Evolutionary conservation across 1,140 invertebrate species (phyloP).

Genomic region (Fopius arisanus): DNA sequence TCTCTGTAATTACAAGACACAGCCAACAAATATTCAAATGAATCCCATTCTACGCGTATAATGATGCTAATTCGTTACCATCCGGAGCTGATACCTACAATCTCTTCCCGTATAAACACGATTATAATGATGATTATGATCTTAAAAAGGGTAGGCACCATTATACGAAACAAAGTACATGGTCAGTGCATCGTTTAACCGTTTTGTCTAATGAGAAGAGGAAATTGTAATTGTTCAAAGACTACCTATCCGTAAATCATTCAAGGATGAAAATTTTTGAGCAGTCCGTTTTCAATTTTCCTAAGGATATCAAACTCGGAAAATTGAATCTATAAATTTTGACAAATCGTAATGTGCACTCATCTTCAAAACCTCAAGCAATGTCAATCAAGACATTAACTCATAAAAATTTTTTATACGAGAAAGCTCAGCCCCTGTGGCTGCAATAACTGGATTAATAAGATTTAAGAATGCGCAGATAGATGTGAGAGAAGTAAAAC

Average conservation of each 20-base stretch:
- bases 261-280: not conserved
- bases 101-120: not conserved
- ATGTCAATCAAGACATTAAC: no score
- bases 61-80: not conserved
- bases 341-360: no score
- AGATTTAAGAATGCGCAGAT: not conserved
- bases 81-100: not conserved
- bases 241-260: no score
- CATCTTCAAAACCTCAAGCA: no score
- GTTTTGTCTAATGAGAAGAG: not conserved
- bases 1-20: not conserved
- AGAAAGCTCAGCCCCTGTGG: not conserved
- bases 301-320: no score
- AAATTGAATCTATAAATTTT: no score
- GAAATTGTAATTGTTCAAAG: not conserved
- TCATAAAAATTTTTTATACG: not conserved
- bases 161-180: not conserved
- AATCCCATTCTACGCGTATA: not conserved
- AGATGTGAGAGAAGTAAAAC: not conserved
- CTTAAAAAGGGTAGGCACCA: not conserved
- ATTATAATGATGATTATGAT: not conserved
- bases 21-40: not conserved
- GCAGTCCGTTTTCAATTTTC: no score
- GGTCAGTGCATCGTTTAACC: not conserved
- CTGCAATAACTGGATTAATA: not conserved